phyloP scores from a whole-genome alignment of 1,140 invertebrate species.

The Drosophila santomea region DNA sequence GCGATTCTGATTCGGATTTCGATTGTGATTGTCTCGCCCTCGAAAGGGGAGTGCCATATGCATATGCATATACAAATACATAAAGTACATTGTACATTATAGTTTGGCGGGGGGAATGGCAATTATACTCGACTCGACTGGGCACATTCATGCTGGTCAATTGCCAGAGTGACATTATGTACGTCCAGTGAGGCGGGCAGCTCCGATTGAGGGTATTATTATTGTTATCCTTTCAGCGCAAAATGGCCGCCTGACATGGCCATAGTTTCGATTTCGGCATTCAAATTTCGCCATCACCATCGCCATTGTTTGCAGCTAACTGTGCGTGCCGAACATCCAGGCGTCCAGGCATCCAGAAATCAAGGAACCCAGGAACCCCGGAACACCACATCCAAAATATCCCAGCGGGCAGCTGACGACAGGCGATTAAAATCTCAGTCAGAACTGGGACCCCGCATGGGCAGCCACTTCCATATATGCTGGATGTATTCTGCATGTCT shows the following conservation, averaged over 20 bases:
- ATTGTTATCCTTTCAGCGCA: constrained; percentile 80
- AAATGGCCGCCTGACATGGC: constrained; percentile 70
- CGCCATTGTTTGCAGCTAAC: constrained; percentile 71
- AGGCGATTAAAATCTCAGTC: constrained; percentile 71
- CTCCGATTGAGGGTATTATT: constrained; percentile 71
- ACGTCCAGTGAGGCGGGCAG: constrained; percentile 61
- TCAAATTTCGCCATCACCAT: constrained; percentile 55
- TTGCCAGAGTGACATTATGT: constrained; percentile 76
- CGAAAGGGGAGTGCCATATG: constrained; percentile 1
- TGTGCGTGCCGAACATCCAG: constrained; percentile 64
- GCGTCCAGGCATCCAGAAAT: constrained; percentile 39
- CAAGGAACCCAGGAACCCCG: constrained; percentile 40
- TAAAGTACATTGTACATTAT: no score
- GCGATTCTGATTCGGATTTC: constrained; percentile 7
- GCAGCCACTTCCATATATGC: constrained; percentile 30
- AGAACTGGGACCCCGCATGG: constrained; percentile 36
- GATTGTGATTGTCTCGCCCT: constrained; percentile 52
- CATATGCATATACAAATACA: no score
- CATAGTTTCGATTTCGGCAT: constrained; percentile 60
- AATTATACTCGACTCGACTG: constrained; percentile 14
- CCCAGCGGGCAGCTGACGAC: constrained; percentile 66
- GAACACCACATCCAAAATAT: not conserved
- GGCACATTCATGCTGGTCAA: constrained; percentile 78
- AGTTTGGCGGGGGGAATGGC: not conserved
- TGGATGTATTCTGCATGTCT: constrained; percentile 36